Evolutionary conservation across 2,888 invertebrate genomes (phyloP), one percentile per base, ranked within the genome.

Genomic region (Drosophila cognata): DNA sequence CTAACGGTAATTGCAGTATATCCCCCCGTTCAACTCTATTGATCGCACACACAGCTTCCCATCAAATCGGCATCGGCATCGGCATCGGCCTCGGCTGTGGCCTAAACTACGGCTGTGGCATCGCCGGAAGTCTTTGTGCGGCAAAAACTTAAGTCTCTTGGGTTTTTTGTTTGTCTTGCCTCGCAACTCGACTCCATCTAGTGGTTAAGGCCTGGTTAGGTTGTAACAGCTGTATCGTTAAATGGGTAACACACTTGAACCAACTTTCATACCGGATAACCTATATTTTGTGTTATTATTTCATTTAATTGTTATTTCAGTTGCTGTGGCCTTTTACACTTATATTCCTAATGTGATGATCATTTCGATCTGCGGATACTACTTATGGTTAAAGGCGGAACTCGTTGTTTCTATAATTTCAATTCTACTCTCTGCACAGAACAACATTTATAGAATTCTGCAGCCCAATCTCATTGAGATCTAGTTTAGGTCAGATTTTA

Each of bases 71-170:
- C 62, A 61, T 50, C 59, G 57, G 46, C 62, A 61, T 50, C 59
- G 29, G 5, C 46, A 48, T 43, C 53, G 36, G 43, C 53, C 36
- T 58, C 48, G 52, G 5, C 61, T 50, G 46, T 46, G 46, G 46
- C 48, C 38, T 31, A 33, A 41, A 13, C 62, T 25, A 46, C 38
- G 41, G 43, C 60, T 51, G n/a, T 25, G 38, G 33, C 52, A 58
- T 62, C 81, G 88, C 89, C 85, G 85, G 89, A 85, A 85, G 85
- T 85, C 89, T 89, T 78, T 87, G 85, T 84, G 71, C 61, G 70
- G 69, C 71, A 81, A 73, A 81, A 48, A 59, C 67, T 65, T 48
- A 53, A 81, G 65, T 73, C 67, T 77, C 55, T 65, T 64, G 55
- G 51, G 35, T 64, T 66, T 66, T 72, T 65, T 60, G 48, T 66